A percentile compares a stretch with the other conserved stretches of the same genome.
phyloP scores from a whole-genome alignment of 2,797 vertebrate species.

The Pseudocheirus occidentalis region DNA sequence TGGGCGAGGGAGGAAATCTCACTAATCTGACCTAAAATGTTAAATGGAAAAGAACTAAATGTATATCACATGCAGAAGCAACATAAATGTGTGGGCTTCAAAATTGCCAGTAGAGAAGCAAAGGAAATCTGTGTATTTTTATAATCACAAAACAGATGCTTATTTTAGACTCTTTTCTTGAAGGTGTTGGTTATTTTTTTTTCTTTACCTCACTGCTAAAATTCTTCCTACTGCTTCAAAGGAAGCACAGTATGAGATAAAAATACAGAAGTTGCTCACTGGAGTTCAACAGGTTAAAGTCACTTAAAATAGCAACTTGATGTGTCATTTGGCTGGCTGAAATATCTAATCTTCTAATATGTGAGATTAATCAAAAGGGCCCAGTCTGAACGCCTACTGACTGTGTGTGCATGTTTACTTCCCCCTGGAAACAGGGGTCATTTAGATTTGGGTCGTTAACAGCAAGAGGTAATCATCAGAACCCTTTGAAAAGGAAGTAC shows the following conservation, averaged over 20 bases:
- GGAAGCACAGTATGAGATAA: slow-evolving; percentile 65
- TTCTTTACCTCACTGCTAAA: slow-evolving; percentile 63
- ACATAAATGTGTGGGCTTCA: slow-evolving; percentile 54
- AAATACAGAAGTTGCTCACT: slow-evolving; percentile 76
- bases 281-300: slow-evolving; percentile 73
- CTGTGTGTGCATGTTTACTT: slow-evolving; percentile 7
- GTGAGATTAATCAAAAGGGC: slow-evolving; percentile 49
- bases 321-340: slow-evolving; percentile 54
- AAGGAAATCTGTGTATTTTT: slow-evolving; percentile 72
- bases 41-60: slow-evolving; percentile 59
- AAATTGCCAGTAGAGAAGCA: slow-evolving; percentile 44
- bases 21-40: slow-evolving; percentile 62
- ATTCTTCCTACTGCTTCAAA: slow-evolving; percentile 52
- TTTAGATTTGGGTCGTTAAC: neutral
- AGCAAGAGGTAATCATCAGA: neutral
- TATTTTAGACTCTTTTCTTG: slow-evolving; percentile 77
- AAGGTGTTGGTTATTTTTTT: slow-evolving; percentile 57
- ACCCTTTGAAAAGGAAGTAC: neutral
- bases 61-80: neutral
- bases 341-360: slow-evolving; percentile 58
- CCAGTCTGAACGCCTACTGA: slow-evolving; percentile 17
- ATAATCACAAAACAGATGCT: slow-evolving; percentile 43
- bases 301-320: slow-evolving; percentile 74
- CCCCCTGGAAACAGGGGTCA: neutral
- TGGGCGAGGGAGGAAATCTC: neutral